Evolutionary conservation across 2,888 invertebrate species (phyloP).

Genomic region (Catotricha subobsoleta): DNA sequence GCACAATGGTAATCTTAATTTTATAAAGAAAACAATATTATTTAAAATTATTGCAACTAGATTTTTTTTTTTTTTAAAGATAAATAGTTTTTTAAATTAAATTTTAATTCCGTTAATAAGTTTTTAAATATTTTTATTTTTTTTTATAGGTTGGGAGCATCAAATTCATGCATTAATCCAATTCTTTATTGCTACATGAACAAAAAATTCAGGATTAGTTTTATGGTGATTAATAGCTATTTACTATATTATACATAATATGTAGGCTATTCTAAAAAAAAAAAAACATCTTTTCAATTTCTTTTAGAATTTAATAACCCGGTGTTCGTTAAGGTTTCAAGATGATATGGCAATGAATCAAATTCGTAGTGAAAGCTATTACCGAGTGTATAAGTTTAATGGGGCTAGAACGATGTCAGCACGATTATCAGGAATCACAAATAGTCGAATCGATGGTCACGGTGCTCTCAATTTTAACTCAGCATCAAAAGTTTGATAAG

Average conservation of each 20-base stretch:
- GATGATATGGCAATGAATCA: not conserved
- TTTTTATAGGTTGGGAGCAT: conserved; percentile 25
- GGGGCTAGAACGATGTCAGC: not conserved
- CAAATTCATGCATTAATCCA: conserved; percentile 38
- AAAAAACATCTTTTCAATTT: not conserved
- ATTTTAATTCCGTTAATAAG: too few species aligned
- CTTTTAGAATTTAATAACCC: not conserved
- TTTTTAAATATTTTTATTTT: not conserved
- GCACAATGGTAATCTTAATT: conserved; percentile 26
- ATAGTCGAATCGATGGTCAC: not conserved
- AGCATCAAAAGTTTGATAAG: conserved; percentile 1
- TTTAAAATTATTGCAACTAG: too few species aligned
- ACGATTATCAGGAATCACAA: not conserved
- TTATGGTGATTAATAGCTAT: conserved; percentile 20
- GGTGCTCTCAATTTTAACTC: too few species aligned
- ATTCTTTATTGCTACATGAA: conserved; percentile 39
- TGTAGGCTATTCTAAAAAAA: too few species aligned
- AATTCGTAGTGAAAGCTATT: not conserved
- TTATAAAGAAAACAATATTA: not conserved
- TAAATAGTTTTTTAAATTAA: too few species aligned
- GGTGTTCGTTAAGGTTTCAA: not conserved
- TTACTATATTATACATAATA: too few species aligned
- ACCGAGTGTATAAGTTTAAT: conserved; percentile 1
- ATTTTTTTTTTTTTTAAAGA: too few species aligned
- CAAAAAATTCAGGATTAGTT: conserved; percentile 34